phyloP scores from a whole-genome alignment of 2,797 vertebrate species.

The Takifugu rubripes region DNA sequence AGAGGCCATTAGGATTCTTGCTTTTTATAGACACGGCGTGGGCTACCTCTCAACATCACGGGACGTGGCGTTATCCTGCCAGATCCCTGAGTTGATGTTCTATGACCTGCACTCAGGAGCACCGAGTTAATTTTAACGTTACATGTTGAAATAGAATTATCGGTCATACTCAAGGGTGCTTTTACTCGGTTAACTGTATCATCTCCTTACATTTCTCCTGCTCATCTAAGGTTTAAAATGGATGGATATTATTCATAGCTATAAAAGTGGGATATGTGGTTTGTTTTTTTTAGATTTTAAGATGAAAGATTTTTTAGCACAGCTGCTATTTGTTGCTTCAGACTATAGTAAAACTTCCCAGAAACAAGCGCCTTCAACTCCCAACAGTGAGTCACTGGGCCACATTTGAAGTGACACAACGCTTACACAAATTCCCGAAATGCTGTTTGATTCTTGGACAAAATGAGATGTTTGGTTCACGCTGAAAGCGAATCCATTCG shows the following conservation, averaged over 20 bases:
- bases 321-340: neutral
- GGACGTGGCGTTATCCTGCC: slow-evolving; percentile 32
- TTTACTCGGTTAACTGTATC: no score
- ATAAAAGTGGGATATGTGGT: no score
- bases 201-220: no score
- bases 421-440: neutral
- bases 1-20: slow-evolving; percentile 58
- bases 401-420: neutral
- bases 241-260: no score
- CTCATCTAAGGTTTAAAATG: no score
- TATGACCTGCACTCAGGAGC: slow-evolving; percentile 1
- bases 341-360: neutral
- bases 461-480: no score
- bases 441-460: neutral
- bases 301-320: no score
- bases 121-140: neutral
- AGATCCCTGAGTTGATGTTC: slow-evolving; percentile 26
- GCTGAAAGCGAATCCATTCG: no score
- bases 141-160: neutral
- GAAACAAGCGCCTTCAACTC: neutral
- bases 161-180: no score
- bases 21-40: slow-evolving; percentile 63
- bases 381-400: no score
- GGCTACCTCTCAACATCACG: slow-evolving; percentile 55
- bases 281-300: no score